Conservation (phyloP, 2,888 invertebrate species). For the Dolichopus griseipennis region DNA sequence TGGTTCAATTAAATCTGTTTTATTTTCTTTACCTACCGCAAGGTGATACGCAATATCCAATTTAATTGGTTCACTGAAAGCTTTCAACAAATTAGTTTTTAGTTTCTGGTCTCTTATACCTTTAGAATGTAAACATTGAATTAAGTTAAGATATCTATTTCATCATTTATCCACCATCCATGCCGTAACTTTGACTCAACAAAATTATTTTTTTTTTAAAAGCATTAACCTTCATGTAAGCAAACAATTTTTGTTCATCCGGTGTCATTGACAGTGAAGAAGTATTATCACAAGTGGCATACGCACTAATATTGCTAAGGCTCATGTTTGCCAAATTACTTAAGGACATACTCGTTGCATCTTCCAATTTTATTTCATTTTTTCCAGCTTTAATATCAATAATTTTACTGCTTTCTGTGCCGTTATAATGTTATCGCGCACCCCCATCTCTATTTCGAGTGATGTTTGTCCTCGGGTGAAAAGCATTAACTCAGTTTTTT, state of each 20-base stretch:
- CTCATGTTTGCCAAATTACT: constrained; percentile 43
- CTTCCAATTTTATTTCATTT: constrained; percentile 38
- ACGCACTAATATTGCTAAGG: constrained; percentile 48
- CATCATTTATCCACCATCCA: constrained; percentile 88
- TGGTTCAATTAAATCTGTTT: constrained; percentile 27
- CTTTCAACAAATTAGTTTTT: constrained; percentile 60
- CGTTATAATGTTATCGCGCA: too few species aligned
- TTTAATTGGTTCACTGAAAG: constrained; percentile 40
- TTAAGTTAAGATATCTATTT: constrained; percentile 61
- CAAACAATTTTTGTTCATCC: constrained; percentile 65
- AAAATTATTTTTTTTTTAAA: constrained; percentile 56
- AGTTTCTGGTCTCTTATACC: constrained; percentile 87
- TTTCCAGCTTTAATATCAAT: too few species aligned
- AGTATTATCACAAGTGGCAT: constrained; percentile 71
- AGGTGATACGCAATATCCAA: constrained; percentile 35
- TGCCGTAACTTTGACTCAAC: constrained; percentile 63
- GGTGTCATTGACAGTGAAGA: constrained; percentile 70
- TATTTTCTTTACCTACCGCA: neutral
- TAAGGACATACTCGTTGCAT: constrained; percentile 37
- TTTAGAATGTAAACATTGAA: constrained; percentile 68
- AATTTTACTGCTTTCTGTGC: too few species aligned
- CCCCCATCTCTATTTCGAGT: too few species aligned
- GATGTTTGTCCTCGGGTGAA: too few species aligned
- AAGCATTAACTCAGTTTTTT: too few species aligned
- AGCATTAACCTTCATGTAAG: constrained; percentile 52